Evolutionary conservation across 2,888 invertebrate species (phyloP).

Genomic region (Caenorhabditis sp.): DNA sequence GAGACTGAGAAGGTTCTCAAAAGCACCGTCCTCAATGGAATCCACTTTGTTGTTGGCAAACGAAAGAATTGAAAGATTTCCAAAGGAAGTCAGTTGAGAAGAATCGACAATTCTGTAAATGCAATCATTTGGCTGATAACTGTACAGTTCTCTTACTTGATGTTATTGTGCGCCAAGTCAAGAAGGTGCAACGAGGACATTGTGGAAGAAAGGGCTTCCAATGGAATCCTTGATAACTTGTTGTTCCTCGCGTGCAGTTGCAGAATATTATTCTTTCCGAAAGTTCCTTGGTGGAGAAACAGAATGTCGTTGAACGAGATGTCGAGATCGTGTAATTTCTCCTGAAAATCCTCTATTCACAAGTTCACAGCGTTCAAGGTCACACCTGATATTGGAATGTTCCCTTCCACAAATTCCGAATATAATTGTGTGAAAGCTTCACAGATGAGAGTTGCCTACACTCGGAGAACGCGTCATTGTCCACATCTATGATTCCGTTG

Average conservation of each 20-base stretch:
- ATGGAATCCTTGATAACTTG: conserved; percentile 85
- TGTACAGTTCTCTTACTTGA: conserved; percentile 48
- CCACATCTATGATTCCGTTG: conserved; percentile 80
- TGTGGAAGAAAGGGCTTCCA: conserved; percentile 80
- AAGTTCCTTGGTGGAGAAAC: conserved; percentile 65
- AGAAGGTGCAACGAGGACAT: conserved; percentile 84
- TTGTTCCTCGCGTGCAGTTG: conserved; percentile 85
- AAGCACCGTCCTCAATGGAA: conserved; percentile 75
- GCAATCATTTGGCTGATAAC: not conserved
- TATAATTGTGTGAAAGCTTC: conserved; percentile 71
- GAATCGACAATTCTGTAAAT: conserved; percentile 59
- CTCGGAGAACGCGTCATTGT: conserved; percentile 83
- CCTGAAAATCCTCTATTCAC: conserved; percentile 53
- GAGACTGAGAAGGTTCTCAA: conserved; percentile 68
- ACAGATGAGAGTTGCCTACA: conserved; percentile 64
- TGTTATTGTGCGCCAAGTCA: conserved; percentile 87
- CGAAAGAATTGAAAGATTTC: conserved; percentile 65
- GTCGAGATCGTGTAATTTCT: conserved; percentile 62
- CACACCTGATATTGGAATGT: conserved; percentile 74
- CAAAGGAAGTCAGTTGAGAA: conserved; percentile 61
- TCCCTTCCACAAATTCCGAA: conserved; percentile 71
- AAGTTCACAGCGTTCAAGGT: not conserved
- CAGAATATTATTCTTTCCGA: conserved; percentile 83
- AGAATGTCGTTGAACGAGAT: conserved; percentile 67
- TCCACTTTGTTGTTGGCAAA: conserved; percentile 72